These are phyloP conservation scores for Knipowitschia caucasica DNA, from an alignment of 2,797 vertebrate genomes.

Conservation along the genomic window DNA sequence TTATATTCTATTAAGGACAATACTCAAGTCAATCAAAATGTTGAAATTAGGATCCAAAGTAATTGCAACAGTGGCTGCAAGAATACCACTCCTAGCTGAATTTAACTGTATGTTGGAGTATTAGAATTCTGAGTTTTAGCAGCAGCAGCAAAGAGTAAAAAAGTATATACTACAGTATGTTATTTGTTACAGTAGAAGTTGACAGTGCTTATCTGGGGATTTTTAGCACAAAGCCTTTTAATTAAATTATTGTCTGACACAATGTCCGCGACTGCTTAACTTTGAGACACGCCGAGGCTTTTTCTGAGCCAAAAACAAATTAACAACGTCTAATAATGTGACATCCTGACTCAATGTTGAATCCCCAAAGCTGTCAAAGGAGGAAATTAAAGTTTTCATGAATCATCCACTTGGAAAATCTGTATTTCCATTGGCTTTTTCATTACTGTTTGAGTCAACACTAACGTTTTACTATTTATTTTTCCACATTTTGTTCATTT, in stretches of 20 bases:
- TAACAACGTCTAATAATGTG: conserved; percentile 16
- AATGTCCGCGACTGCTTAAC: conserved; percentile 9
- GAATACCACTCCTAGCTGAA: neutral
- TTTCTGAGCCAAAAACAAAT: conserved; percentile 3
- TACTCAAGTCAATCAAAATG: too few species aligned
- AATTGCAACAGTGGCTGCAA: neutral
- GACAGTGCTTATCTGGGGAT: conserved; percentile 1
- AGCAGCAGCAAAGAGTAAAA: too few species aligned
- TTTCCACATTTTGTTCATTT: too few species aligned
- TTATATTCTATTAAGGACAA: too few species aligned
- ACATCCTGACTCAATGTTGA: conserved; percentile 5
- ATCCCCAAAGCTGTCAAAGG: neutral
- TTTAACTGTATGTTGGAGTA: neutral
- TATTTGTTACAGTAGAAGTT: too few species aligned
- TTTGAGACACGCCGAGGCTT: conserved; percentile 4
- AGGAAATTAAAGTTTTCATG: neutral
- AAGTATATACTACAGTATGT: too few species aligned
- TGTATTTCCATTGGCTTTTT: too few species aligned
- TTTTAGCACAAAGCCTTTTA: conserved; percentile 12
- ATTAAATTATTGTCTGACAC: conserved; percentile 17
- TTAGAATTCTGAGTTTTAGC: too few species aligned
- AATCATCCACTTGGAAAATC: neutral
- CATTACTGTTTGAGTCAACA: too few species aligned
- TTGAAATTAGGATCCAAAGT: too few species aligned
- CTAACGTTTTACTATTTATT: too few species aligned